A percentile compares a stretch with the other conserved stretches of the same genome.
phyloP scores from a whole-genome alignment of 2,113 vertebrate genomes.

The Macrotus californicus region DNA sequence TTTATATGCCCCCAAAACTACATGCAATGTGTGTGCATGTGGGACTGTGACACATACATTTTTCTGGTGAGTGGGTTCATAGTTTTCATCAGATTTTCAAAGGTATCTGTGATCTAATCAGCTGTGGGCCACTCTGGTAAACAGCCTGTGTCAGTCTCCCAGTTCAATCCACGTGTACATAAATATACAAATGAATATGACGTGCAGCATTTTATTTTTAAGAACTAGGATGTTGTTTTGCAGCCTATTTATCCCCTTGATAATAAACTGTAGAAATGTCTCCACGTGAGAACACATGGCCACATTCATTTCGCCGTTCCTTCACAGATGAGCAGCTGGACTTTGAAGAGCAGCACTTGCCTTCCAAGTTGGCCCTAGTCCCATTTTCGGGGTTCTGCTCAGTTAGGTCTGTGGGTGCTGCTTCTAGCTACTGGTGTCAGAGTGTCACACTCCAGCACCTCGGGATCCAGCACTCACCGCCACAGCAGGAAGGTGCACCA shows the following conservation, averaged over 20 bases:
- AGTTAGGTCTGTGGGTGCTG: rapidly evolving
- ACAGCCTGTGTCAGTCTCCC: not conserved
- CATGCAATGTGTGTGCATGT: not conserved
- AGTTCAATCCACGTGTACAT: not conserved
- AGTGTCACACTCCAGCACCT: rapidly evolving
- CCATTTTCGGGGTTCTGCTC: not conserved
- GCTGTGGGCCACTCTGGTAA: not conserved
- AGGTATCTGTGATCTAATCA: not conserved
- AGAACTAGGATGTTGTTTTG: not conserved
- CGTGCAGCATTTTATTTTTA: not conserved
- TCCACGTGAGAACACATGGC: not conserved
- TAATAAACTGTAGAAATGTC: not conserved
- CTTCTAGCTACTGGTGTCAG: not conserved
- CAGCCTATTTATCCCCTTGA: not conserved
- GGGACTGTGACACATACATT: not conserved
- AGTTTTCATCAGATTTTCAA: not conserved
- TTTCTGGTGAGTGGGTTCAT: not conserved
- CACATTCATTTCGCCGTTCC: not conserved
- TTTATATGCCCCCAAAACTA: not conserved
- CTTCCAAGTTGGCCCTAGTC: not conserved
- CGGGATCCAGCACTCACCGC: not conserved
- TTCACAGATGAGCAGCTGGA: not conserved
- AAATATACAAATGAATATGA: not conserved
- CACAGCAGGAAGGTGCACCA: not conserved
- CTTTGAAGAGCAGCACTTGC: not conserved